Evolutionary conservation across 2,888 invertebrate species (phyloP), one percentile per base, ranked within the genome.

Genomic region (Lucinisca nassula): DNA sequence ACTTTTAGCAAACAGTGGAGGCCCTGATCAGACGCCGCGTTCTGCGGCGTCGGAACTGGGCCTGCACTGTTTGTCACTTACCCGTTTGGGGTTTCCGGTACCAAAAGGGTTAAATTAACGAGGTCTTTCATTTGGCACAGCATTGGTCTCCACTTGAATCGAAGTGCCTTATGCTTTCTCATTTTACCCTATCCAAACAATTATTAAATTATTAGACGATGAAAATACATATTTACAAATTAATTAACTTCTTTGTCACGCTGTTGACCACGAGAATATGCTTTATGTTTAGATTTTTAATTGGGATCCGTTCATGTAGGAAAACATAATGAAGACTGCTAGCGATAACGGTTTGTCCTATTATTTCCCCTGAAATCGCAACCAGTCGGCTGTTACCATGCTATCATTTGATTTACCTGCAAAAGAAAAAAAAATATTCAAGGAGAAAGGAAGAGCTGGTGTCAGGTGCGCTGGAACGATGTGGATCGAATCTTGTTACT

Each of bases 191-290:
- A 82, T 84, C 84, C 32, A 84, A 82, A 79, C 37, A 84, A 87
- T 84, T 84, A 87, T 87, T 35, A 58, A 2, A 55, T 70, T 49
- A 51, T 55, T 82, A 87, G 84, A 79, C 82, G 84, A 82, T 51
- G 67, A 84, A 87, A 87, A 84, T 84, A 87, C 87, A 87, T 87
- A 87, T 87, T 87, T 87, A 87, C 87, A 87, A 87, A 84, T 79
- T 81, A 81, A 79, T 89, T 85, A 85, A 83, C 67, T 83, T 67
- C 84, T 87, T 84, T 87, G 87, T 84, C 87, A 84, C 84, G 87
- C 87, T 84, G 17, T 24, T 61, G 61, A 61, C 30, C 61, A 61
- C 61, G 30, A 27, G 14, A 14, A 24, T 27, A 30, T 61, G 61
- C 61, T 61, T 61, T 24, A 61, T 6, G 27, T 61, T 61, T 61